A percentile compares a stretch with the other conserved stretches of the same genome.
These are phyloP conservation scores for Argopecten irradians DNA, from an alignment of 1,140 invertebrate species.

Conservation along the genomic window DNA sequence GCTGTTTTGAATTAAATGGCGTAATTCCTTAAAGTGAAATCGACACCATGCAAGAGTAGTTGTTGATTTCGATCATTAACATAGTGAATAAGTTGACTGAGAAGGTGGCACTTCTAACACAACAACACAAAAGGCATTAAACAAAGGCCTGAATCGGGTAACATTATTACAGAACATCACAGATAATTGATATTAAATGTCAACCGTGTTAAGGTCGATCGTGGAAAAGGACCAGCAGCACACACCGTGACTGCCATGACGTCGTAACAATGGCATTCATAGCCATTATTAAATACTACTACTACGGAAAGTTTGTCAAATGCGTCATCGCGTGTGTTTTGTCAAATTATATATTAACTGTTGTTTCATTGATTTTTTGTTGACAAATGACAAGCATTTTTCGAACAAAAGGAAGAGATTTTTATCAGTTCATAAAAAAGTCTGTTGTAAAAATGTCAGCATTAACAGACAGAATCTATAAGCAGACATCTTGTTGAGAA, in stretches of 20 bases:
- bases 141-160: neutral
- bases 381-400: neutral
- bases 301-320: neutral
- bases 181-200: neutral
- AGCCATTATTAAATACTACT: no score
- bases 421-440: neutral
- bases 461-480: neutral
- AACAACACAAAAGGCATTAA: neutral
- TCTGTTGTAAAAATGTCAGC: neutral
- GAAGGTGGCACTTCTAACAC: neutral
- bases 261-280: neutral
- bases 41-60: no score
- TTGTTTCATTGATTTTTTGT: constrained; percentile 23
- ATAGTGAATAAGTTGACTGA: neutral
- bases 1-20: neutral
- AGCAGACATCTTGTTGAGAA: neutral
- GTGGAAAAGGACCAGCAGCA: neutral
- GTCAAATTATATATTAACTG: neutral
- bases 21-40: no score
- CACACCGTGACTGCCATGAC: neutral
- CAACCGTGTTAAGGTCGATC: neutral
- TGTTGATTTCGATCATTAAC: no score
- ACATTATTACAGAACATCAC: neutral
- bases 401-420: neutral
- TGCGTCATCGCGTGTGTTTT: neutral